These are phyloP conservation scores for Ennomos fuscantarius DNA, from an alignment of 2,888 invertebrate species.

Conservation along the genomic window DNA sequence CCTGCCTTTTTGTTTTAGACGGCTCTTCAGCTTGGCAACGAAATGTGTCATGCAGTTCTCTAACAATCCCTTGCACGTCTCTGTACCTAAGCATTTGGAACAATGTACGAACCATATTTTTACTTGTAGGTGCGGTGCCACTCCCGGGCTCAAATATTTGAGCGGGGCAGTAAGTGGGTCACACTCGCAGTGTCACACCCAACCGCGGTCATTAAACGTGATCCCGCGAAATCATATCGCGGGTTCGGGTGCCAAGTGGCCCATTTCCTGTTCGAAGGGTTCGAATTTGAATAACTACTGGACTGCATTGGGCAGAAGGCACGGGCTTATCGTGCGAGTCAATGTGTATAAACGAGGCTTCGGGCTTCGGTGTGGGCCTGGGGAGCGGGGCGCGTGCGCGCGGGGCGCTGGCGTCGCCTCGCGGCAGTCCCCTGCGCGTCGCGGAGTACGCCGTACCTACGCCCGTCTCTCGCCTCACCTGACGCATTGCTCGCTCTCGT, in stretches of 20 bases:
- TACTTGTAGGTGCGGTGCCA: conserved; percentile 59
- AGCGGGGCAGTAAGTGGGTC: conserved; percentile 66
- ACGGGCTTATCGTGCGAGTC: conserved; percentile 47
- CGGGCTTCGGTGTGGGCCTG: conserved; percentile 45
- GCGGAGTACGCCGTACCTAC: conserved; percentile 58
- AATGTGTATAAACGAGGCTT: conserved; percentile 66
- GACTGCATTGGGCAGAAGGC: conserved; percentile 47
- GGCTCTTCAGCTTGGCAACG: conserved; percentile 16
- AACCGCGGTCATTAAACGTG: conserved; percentile 44
- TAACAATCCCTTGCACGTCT: conserved; percentile 17
- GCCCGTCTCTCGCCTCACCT: conserved; percentile 44
- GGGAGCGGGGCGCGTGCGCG: conserved; percentile 57
- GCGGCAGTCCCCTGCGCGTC: conserved; percentile 73
- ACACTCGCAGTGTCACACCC: conserved; percentile 51
- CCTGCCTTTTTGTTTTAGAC: conserved; percentile 2
- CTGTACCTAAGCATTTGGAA: conserved; percentile 26
- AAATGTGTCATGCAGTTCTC: conserved; percentile 10
- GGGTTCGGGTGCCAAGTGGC: conserved; percentile 45
- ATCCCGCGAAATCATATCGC: conserved; percentile 43
- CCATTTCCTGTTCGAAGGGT: conserved; percentile 49
- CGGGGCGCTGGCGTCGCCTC: conserved; percentile 69
- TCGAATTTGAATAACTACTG: conserved; percentile 48
- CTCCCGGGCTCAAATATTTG: conserved; percentile 71
- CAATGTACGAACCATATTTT: conserved; percentile 53
- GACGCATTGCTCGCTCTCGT: conserved; percentile 58